Evolutionary conservation across 2,888 invertebrate genomes (phyloP).

Genomic region (Macroteleia sp.): DNA sequence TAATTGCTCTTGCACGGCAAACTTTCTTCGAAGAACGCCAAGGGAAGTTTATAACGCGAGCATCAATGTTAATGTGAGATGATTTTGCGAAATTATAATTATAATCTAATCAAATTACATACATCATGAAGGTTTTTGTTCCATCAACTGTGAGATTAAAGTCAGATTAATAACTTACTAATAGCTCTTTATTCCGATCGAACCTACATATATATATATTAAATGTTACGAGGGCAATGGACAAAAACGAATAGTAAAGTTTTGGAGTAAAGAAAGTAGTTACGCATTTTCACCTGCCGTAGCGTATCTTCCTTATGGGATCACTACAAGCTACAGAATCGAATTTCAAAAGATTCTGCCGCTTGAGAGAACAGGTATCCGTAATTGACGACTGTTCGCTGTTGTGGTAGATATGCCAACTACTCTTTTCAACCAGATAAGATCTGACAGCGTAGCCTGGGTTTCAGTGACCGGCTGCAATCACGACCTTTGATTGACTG

Average conservation of each 20-base stretch:
- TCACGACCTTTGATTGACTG: slow-evolving; percentile 61
- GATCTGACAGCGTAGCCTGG: slow-evolving; percentile 60
- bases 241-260: slow-evolving; percentile 4
- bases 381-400: slow-evolving; percentile 63
- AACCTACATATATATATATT: too few relatives aligned
- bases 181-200: too few relatives aligned
- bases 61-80: slow-evolving; percentile 15
- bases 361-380: slow-evolving; percentile 57
- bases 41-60: slow-evolving; percentile 5
- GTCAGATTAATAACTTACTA: too few relatives aligned
- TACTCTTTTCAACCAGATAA: slow-evolving; percentile 58
- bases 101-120: slow-evolving; percentile 20
- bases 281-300: slow-evolving; percentile 58
- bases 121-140: not conserved
- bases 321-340: slow-evolving; percentile 56
- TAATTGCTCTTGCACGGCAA: slow-evolving; percentile 18
- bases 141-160: too few relatives aligned
- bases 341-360: slow-evolving; percentile 63
- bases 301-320: slow-evolving; percentile 47
- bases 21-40: slow-evolving; percentile 16
- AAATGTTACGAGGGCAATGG: too few relatives aligned
- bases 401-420: slow-evolving; percentile 64
- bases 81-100: slow-evolving; percentile 29
- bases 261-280: slow-evolving; percentile 42
- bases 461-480: slow-evolving; percentile 61